Conservation (phyloP, 2,113 vertebrate species). For the Camelus dromedarius region DNA sequence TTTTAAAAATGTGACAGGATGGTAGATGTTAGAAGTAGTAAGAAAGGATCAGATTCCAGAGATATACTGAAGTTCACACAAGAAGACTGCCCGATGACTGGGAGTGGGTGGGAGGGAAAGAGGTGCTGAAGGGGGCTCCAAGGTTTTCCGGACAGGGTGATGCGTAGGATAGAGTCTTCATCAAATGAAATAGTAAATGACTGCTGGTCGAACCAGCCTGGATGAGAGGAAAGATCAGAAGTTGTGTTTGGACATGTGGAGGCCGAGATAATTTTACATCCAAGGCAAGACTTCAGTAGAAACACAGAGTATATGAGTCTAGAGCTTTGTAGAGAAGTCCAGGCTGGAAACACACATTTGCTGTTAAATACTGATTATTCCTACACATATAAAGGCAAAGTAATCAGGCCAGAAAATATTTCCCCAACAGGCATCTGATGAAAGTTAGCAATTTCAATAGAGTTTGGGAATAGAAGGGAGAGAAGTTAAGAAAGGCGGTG, state of each 20-base stretch:
- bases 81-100: background rate
- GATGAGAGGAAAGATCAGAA: background rate
- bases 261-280: background rate
- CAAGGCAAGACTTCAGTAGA: constrained; percentile 17
- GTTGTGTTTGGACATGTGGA: background rate
- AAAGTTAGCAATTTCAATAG: background rate
- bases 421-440: background rate
- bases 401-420: background rate
- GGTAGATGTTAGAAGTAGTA: background rate
- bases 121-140: background rate
- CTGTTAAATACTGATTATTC: background rate
- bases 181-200: background rate
- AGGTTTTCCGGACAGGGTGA: background rate
- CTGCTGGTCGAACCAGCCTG: background rate
- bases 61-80: background rate
- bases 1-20: background rate
- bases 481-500: background rate
- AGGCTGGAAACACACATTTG: background rate
- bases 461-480: background rate
- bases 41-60: background rate
- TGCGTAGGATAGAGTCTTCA: background rate
- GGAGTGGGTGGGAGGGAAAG: background rate
- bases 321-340: background rate
- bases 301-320: background rate
- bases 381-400: background rate